Evolutionary conservation across 1,140 invertebrate species (phyloP).

Genomic region (Neodiprion fabricii): DNA sequence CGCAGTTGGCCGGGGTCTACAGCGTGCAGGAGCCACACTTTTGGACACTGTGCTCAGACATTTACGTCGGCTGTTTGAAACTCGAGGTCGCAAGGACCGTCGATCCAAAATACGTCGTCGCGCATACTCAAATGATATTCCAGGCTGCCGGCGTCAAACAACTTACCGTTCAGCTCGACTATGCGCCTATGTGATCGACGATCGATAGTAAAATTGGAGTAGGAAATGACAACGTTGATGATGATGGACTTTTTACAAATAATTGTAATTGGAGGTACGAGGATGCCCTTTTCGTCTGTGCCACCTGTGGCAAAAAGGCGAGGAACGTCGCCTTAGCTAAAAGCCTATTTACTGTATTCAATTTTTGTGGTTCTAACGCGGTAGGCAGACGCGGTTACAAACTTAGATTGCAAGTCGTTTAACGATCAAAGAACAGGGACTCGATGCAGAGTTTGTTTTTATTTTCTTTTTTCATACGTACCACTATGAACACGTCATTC

Average conservation of each 20-base stretch:
- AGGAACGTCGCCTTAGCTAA: constrained; percentile 29
- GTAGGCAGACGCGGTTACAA: constrained; percentile 30
- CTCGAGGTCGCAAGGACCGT: constrained; percentile 90
- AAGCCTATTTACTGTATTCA: constrained; percentile 33
- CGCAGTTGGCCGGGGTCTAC: constrained; percentile 87
- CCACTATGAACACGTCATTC: too few species aligned
- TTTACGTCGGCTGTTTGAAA: constrained; percentile 91
- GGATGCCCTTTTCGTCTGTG: constrained; percentile 28
- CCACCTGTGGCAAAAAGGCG: constrained; percentile 32
- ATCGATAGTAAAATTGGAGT: constrained; percentile 13
- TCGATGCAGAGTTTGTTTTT: neutral
- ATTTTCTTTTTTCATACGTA: too few species aligned
- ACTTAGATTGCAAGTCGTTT: constrained; percentile 41
- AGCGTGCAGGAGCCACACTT: constrained; percentile 96
- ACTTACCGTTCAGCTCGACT: constrained; percentile 92
- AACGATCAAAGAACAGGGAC: constrained; percentile 7
- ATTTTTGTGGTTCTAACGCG: constrained; percentile 31
- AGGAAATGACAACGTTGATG: neutral
- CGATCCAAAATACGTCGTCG: constrained; percentile 89
- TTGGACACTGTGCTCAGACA: constrained; percentile 95
- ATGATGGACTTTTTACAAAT: constrained; percentile 27
- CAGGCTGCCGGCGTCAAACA: constrained; percentile 87
- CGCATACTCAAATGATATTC: constrained; percentile 94
- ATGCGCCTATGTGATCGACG: constrained; percentile 75
- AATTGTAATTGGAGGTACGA: constrained; percentile 33